Evolutionary conservation across 2,888 invertebrate species (phyloP), one percentile per base, ranked within the genome.

Genomic region (Pyrrhia umbra): DNA sequence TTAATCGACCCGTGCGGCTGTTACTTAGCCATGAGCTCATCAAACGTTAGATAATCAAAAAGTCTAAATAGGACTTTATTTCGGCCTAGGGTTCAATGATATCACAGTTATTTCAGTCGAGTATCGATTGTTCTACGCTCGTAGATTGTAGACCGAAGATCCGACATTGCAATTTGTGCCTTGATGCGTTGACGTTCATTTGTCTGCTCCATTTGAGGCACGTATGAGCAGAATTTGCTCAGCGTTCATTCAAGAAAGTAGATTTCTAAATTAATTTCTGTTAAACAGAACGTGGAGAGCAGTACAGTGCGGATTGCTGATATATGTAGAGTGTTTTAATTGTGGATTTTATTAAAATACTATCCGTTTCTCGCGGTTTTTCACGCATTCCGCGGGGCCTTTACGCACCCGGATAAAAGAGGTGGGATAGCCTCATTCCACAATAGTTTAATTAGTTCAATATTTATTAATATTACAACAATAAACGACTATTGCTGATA

Each of bases 111-210:
- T 72, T 64, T 51, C 16, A 10, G 15, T 20, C 9, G 15, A 30
- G 15, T 34, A 52, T 34, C 42, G 37, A 47, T 34, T 16, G 15
- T n/a, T 15, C 13, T 18, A 23, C 10, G 27, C 30, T 30, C 21
- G 30, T 25, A 27, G 8, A 34, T 10, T 4, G 15, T 13, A 21
- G 13, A 16, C 20, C 2, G n/a, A 18, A 13, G 18, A 40, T 42
- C 37, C 20, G 37, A 34, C 5, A 6, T 21, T 2, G 27, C 23
- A 15, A 20, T 46, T 68, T 59, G 45, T 23, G 23, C 34, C 46
- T 27, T 37, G 6, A 39, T 39, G 42, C 34, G 27, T 55, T 37
- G 60, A 60, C 20, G 46, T 74, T 59, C 39, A 59, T 43, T 68
- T 43, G 27, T 68, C 46, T 50, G 16, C 34, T n/a, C 23, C 27